Evolutionary conservation across 2,888 invertebrate genomes (phyloP).

Genomic region (Aricia artaxerxes): DNA sequence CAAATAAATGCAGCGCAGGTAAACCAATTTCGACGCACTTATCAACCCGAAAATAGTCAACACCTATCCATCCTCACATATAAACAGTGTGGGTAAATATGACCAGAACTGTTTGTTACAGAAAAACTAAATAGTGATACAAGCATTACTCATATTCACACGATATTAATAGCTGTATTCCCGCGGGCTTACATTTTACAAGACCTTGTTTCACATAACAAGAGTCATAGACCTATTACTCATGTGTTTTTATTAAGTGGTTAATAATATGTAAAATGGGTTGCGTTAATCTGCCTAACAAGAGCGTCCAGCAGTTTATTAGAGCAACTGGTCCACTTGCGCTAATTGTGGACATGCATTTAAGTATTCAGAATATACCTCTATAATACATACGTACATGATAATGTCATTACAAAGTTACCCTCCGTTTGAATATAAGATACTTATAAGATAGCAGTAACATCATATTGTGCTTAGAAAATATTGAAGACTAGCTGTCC

Average conservation of each 20-base stretch:
- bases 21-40: not conserved
- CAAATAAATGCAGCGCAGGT: too few species aligned
- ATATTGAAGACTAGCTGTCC: too few species aligned
- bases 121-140: not conserved
- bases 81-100: too few species aligned
- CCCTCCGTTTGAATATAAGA: too few species aligned
- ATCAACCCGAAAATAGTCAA: not conserved
- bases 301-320: conserved; percentile 57
- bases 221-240: conserved; percentile 11
- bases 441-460: too few species aligned
- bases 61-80: not conserved
- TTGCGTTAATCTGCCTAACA: conserved; percentile 63
- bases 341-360: conserved; percentile 48
- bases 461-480: too few species aligned
- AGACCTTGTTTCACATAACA: not conserved
- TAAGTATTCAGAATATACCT: not conserved
- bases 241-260: conserved; percentile 52
- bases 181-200: not conserved
- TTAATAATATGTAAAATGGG: conserved; percentile 75
- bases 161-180: not conserved
- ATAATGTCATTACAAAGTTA: too few species aligned
- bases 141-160: conserved; percentile 2
- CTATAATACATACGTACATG: not conserved
- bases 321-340: conserved; percentile 71
- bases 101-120: too few species aligned